phyloP scores from a whole-genome alignment of 2,888 invertebrate genomes.

The Drosophila ustulata region DNA sequence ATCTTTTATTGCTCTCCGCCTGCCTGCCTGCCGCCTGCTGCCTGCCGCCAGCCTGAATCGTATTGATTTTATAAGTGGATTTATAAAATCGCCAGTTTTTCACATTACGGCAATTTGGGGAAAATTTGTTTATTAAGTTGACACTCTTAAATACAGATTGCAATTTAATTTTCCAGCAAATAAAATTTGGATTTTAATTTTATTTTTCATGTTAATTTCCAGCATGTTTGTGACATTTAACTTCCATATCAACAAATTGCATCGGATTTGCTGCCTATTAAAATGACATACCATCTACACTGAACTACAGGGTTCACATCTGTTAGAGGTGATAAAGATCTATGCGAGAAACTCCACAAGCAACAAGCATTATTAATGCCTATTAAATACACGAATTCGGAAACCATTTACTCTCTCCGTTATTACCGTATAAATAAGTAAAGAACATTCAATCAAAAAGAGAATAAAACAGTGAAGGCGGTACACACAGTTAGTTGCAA shows the following conservation, averaged over 20 bases:
- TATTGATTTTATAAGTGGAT: slow-evolving; percentile 43
- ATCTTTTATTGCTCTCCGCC: background rate
- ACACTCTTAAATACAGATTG: slow-evolving; percentile 17
- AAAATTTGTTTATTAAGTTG: slow-evolving; percentile 2
- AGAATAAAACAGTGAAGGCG: background rate
- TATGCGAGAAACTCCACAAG: too few species aligned
- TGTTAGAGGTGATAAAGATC: background rate
- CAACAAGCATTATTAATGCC: background rate
- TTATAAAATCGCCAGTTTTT: slow-evolving; percentile 17
- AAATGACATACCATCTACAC: slow-evolving; percentile 8
- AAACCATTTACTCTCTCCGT: too few species aligned
- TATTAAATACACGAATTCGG: background rate
- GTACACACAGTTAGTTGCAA: background rate
- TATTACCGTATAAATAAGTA: too few species aligned
- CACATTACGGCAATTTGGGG: slow-evolving; percentile 9
- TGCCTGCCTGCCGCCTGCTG: too few species aligned
- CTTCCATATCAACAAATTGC: slow-evolving; percentile 22
- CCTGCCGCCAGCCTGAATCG: background rate
- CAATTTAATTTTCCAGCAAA: slow-evolving; percentile 14
- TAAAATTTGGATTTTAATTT: slow-evolving; percentile 1
- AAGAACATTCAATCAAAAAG: background rate
- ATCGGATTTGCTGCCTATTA: background rate
- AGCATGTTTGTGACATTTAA: slow-evolving; percentile 14
- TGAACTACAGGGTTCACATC: background rate
- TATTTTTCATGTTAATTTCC: slow-evolving; percentile 1